phyloP scores from a whole-genome alignment of 2,797 vertebrate genomes.

The Microtus obscurus region DNA sequence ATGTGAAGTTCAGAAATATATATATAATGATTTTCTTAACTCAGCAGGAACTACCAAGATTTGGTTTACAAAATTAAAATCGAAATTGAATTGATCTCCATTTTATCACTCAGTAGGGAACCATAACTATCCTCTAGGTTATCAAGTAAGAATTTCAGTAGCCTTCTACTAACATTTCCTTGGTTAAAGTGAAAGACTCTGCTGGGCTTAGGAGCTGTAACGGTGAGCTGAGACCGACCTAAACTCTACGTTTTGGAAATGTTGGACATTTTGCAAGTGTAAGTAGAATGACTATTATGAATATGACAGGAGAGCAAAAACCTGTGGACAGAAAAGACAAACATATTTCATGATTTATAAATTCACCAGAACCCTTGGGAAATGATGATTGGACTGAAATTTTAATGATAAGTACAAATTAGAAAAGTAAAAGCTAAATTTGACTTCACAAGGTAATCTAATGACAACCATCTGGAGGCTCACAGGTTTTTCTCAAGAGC shows the following conservation, averaged over 20 bases:
- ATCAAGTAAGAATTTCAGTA: neutral
- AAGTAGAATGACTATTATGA: neutral
- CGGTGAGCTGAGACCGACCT: neutral
- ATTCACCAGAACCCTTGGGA: neutral
- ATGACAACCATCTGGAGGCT: neutral
- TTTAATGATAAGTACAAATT: slow-evolving; percentile 10
- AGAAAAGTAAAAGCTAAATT: neutral
- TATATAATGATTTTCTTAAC: neutral
- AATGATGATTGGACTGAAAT: slow-evolving; percentile 20
- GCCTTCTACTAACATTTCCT: neutral
- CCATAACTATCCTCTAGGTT: neutral
- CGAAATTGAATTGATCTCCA: neutral
- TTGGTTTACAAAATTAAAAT: neutral
- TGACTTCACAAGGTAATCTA: neutral
- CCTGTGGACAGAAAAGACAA: neutral
- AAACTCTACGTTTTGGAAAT: neutral
- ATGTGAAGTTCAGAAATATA: neutral
- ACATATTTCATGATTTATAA: neutral
- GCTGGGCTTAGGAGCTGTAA: neutral
- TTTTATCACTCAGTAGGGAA: neutral
- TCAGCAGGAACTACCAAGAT: neutral
- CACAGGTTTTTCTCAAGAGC: neutral
- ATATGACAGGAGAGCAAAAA: neutral
- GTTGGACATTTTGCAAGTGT: neutral
- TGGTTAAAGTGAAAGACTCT: neutral